Percentiles rank a stretch among this genome's conserved stretches.
Conservation (phyloP, 2,797 vertebrate genomes). For the Aphelocoma californica region DNA sequence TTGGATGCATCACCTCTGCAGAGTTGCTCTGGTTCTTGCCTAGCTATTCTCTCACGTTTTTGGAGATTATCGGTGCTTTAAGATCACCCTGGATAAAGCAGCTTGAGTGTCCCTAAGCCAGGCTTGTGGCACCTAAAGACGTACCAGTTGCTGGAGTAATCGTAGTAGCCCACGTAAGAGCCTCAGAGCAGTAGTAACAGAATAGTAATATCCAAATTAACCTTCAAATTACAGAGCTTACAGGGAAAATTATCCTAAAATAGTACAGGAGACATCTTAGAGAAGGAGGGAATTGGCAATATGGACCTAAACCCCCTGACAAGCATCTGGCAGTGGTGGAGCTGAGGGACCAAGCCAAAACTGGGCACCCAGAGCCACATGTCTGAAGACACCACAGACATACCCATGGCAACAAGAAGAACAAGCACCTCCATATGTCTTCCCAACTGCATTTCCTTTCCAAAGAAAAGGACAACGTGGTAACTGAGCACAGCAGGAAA, state of each 20-base stretch:
- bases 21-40: not conserved
- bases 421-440: conserved; percentile 58
- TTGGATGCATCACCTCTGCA: not conserved
- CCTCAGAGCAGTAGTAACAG: not conserved
- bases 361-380: not conserved
- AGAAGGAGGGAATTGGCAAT: not conserved
- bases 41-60: not conserved
- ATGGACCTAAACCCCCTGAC: not conserved
- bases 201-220: not conserved
- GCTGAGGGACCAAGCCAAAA: not conserved
- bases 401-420: conserved; percentile 62
- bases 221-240: not conserved
- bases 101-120: not conserved
- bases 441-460: conserved; percentile 34
- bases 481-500: conserved; percentile 10
- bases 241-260: not conserved
- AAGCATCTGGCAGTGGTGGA: not conserved
- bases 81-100: not conserved
- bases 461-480: conserved; percentile 53
- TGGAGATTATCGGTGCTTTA: not conserved
- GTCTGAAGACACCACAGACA: not conserved
- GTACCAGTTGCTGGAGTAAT: not conserved
- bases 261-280: not conserved
- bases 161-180: not conserved
- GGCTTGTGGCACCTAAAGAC: not conserved